Evolutionary conservation across 2,113 vertebrate species (phyloP), one percentile per base, ranked within the genome.

Genomic region (Ciconia stormi): DNA sequence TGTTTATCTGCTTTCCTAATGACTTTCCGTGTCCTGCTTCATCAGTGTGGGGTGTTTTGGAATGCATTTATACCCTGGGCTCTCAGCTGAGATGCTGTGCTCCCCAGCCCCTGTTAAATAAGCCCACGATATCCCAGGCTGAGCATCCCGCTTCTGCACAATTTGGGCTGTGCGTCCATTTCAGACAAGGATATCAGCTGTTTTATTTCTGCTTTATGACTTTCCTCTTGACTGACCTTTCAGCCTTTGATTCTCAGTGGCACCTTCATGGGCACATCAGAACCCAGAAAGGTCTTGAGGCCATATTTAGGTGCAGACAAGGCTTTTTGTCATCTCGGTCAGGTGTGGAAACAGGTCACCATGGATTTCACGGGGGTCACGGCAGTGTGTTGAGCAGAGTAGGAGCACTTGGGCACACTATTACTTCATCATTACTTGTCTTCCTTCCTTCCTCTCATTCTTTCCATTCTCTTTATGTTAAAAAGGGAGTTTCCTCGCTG

Each of bases 21-120:
- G 6, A n/a, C 11, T 85, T 83, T 29, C 10, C 3, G 1, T 13
- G 5, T n/a, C 61, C 0, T 3, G 0, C 27, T 74, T 56, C 23
- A 65, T 72, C 61, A 69, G 20, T 0, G 0, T 22, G 23, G 21
- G 4, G 3, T 30, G 14, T 70, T 67, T 52, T 42, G 16, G 15
- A 16, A 30, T 42, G 19, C 4, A 18, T 53, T 78, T 17, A 4
- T 3, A 56, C 13, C 16, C 40, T 0, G 5, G 27, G 25, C 4
- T 65, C 58, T 83, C 46, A 53, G 40, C 8, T 78, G 32, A 46
- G 38, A 4, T 20, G 13, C 4, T 29, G 46, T 10, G 5, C 15
- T 86, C 17, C 19, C 38, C 40, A 55, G 2, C 4, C 4, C 2
- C 49, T 61, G 6, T 65, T 84, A 65, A 82, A 19, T 32, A 50